Conservation (phyloP, 1,140 invertebrate genomes). For the Cyphomyrmex costatus region DNA sequence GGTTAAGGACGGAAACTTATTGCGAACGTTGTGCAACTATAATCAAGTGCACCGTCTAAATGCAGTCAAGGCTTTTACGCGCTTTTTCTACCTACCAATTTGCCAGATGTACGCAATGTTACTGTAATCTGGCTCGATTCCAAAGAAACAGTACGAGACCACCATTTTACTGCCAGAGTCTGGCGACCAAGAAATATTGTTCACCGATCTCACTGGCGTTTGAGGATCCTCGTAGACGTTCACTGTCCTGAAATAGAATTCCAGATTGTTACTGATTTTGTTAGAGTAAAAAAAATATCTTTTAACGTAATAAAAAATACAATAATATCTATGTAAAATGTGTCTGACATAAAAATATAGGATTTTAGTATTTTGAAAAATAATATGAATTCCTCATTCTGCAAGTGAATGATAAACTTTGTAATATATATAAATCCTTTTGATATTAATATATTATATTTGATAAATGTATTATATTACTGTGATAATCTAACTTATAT, state of each 20-base stretch:
- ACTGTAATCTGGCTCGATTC: conserved; percentile 84
- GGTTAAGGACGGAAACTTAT: not conserved
- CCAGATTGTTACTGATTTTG: not conserved
- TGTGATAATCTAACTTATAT: not conserved
- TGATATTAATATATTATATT: conserved; percentile 1
- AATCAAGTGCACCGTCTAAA: conserved; percentile 17
- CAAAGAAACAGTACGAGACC: conserved; percentile 94
- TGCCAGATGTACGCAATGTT: conserved; percentile 96
- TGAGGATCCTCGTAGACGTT: conserved; percentile 88
- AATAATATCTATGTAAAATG: not conserved
- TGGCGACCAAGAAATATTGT: conserved; percentile 95
- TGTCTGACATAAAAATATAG: not conserved
- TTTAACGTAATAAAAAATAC: conserved; percentile 10
- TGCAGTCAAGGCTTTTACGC: conserved; percentile 15
- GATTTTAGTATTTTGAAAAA: not conserved
- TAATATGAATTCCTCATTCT: not conserved
- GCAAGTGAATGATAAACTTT: not conserved
- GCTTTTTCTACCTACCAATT: conserved; percentile 88
- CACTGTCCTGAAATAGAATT: conserved; percentile 75
- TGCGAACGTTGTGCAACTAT: not conserved
- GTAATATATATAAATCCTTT: not conserved
- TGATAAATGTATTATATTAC: conserved; percentile 10
- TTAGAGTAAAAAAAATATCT: not conserved
- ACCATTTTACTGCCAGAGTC: conserved; percentile 93
- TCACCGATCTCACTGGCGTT: conserved; percentile 90